Conservation (phyloP, 2,797 vertebrate genomes). For the Thaleichthys pacificus region DNA sequence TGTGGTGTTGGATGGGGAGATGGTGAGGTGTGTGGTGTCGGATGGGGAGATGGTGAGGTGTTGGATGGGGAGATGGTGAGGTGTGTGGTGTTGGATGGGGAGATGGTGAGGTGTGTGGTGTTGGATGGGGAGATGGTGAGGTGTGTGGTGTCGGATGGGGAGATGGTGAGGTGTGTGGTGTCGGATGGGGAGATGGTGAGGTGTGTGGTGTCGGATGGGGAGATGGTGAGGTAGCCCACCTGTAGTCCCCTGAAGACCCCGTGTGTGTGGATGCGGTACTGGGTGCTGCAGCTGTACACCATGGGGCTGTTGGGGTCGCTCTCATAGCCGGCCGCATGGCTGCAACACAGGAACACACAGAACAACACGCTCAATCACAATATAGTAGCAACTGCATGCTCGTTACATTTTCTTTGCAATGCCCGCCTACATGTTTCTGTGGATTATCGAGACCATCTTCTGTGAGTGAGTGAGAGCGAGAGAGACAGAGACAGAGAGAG, state of each 20-base stretch:
- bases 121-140: neutral
- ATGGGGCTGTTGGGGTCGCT: constrained; percentile 90
- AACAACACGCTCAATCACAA: constrained; percentile 16
- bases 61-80: constrained; percentile 3
- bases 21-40: neutral
- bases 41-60: no score
- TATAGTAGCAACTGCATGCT: neutral
- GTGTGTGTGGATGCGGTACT: constrained; percentile 97
- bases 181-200: neutral
- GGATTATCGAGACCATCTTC: neutral
- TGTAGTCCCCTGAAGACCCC: constrained; percentile 88
- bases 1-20: neutral
- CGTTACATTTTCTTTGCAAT: no score
- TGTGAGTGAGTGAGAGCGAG: neutral
- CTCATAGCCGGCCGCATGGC: constrained; percentile 89
- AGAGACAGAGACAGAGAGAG: no score
- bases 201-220: no score
- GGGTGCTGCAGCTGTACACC: constrained; percentile 96
- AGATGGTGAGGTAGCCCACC: constrained; percentile 17
- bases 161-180: neutral
- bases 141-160: neutral
- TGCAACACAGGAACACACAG: constrained; percentile 64
- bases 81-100: neutral
- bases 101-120: neutral
- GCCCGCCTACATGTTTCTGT: no score